Evolutionary conservation across 2,797 vertebrate species (phyloP), one percentile per base, ranked within the genome.

Genomic region (Eupleurogrammus muticus): DNA sequence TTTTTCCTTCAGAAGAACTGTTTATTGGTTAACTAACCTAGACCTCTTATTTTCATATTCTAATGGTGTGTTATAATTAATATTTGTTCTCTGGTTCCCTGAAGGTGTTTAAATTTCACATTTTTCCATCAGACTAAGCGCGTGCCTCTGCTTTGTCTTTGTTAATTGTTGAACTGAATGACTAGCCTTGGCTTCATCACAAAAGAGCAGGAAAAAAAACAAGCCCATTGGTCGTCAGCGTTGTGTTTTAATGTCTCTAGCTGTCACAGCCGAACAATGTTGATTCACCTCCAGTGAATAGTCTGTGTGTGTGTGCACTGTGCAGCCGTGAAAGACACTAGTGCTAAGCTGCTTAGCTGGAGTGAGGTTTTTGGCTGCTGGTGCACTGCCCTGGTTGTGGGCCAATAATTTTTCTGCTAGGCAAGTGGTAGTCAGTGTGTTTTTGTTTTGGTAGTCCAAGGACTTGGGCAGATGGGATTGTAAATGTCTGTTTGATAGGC

Each of bases 341-440:
- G 71, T 52, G 50, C 75, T 91, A 90, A 92, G 89, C 89, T 82
- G 90, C 90, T 92, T 90, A 88, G 71, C 75, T 62, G 42, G 47
- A 82, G 47, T 75, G 75, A 84, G 83, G 75, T 89, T 81, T 90
- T 83, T 85, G 70, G 70, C 75, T 90, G 82, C 62, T 68, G 49
- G 53, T 73, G 62, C 60, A 9, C 58, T 77, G 72, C 51, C 77
- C 86, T 81, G 84, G 65, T 84, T 84, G 51, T 74, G 53, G 75
- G 67, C 80, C 86, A 81, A 50, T 73, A 60, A 54, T 83, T 82
- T 85, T 66, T 78, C 61, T 79, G 51, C 70, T 75, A 9, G 11
- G 66, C 61, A 70, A 82, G 63, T 77, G 58, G 63, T 84, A 64
- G 80, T 75, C 65, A 16, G 35, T 78, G 72, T 85, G 65, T 73